A percentile compares a stretch with the other conserved stretches of the same genome.
These are phyloP conservation scores for Leptinotarsa rubiginosa DNA, from an alignment of 2,888 invertebrate species.

Conservation along the genomic window DNA sequence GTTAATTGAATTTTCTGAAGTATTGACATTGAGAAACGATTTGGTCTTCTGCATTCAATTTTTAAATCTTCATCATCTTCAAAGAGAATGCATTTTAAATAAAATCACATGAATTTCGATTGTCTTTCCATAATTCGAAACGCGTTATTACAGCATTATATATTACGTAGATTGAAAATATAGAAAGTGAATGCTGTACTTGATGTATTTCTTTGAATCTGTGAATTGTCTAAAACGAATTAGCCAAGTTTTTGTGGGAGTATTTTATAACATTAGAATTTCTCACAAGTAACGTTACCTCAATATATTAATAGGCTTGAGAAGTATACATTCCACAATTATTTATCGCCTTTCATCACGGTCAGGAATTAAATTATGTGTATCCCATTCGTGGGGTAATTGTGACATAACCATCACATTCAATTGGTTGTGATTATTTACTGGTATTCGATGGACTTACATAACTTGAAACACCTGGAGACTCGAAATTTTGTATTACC, in stretches of 20 bases:
- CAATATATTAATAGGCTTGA: slow-evolving; percentile 2
- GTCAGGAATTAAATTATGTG: background rate
- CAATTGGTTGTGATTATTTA: background rate
- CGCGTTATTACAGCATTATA: background rate
- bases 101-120: background rate
- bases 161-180: background rate
- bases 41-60: no score
- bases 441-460: background rate
- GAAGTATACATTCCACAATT: background rate
- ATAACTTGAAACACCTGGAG: background rate
- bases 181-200: background rate
- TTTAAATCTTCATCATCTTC: no score
- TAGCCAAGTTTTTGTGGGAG: slow-evolving; percentile 7
- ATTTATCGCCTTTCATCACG: slow-evolving; percentile 5
- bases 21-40: no score
- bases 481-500: background rate
- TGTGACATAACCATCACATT: background rate
- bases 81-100: no score
- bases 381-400: slow-evolving; percentile 13
- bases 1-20: no score
- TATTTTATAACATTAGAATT: slow-evolving; percentile 4
- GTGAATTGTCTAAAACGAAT: slow-evolving; percentile 2
- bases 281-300: background rate
- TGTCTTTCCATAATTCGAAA: background rate
- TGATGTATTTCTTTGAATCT: slow-evolving; percentile 6